phyloP scores from a whole-genome alignment of 2,113 vertebrate species.

The Xiphophorus hellerii region DNA sequence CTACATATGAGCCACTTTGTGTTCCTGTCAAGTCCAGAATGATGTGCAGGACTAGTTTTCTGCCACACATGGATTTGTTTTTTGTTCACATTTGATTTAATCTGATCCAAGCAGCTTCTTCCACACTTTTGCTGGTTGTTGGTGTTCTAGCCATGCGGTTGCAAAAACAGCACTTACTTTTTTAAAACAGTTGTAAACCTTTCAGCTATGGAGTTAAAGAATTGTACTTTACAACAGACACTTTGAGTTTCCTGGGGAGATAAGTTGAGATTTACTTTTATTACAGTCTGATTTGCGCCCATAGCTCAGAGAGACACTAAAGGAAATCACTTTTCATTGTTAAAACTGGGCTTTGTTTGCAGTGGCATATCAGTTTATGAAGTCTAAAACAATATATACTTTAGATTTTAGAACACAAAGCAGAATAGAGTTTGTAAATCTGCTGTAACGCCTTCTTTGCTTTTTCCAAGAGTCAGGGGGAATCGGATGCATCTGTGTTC shows the following conservation, averaged over 20 bases:
- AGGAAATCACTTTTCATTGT: no score
- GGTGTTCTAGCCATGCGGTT: no score
- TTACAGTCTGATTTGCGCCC: neutral
- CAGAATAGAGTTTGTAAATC: neutral
- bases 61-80: no score
- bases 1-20: neutral
- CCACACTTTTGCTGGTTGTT: neutral
- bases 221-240: neutral
- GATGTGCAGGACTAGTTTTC: neutral
- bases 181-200: neutral
- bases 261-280: neutral
- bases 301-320: no score
- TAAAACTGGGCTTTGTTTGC: neutral
- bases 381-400: no score
- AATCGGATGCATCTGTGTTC: neutral
- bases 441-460: neutral
- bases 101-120: neutral
- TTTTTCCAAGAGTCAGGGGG: neutral
- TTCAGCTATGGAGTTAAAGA: neutral
- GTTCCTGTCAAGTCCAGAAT: neutral
- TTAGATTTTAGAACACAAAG: no score
- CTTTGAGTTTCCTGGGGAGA: neutral
- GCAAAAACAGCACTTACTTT: no score
- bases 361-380: neutral
- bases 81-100: neutral